Evolutionary conservation across 2,113 vertebrate genomes (phyloP).

Genomic region (Halcyon senegalensis): DNA sequence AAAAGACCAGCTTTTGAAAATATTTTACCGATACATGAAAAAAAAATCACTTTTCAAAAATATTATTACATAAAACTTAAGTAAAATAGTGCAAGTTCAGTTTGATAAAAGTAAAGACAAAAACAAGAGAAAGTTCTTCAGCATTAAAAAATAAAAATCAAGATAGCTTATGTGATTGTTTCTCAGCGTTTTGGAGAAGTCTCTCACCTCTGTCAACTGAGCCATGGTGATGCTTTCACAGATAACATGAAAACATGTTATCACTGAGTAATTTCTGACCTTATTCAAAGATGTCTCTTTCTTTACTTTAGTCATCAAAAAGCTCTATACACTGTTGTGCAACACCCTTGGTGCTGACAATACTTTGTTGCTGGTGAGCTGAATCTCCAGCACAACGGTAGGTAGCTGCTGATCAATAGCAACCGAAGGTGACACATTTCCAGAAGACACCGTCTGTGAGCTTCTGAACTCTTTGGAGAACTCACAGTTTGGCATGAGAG

Average conservation of each 20-base stretch:
- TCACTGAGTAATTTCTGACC: conserved; percentile 54
- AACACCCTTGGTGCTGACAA: background rate
- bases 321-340: background rate
- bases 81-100: background rate
- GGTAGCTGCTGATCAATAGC: conserved; percentile 47
- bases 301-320: conserved; percentile 46
- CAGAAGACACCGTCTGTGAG: background rate
- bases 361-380: conserved; percentile 33
- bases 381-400: conserved; percentile 21
- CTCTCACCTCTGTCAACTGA: conserved; percentile 41
- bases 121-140: background rate
- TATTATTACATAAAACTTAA: background rate
- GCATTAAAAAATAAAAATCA: background rate
- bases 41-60: background rate
- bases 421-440: background rate
- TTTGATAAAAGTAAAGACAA: background rate
- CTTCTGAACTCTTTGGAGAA: conserved; percentile 34
- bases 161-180: background rate
- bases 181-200: conserved; percentile 16
- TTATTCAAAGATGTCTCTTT: conserved; percentile 15
- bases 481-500: background rate
- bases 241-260: conserved; percentile 38
- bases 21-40: background rate
- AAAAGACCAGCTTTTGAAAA: background rate
- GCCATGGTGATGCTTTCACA: conserved; percentile 13